Evolutionary conservation across 2,113 vertebrate genomes (phyloP), one percentile per base, ranked within the genome.

Genomic region (Odobenus rosmarus): DNA sequence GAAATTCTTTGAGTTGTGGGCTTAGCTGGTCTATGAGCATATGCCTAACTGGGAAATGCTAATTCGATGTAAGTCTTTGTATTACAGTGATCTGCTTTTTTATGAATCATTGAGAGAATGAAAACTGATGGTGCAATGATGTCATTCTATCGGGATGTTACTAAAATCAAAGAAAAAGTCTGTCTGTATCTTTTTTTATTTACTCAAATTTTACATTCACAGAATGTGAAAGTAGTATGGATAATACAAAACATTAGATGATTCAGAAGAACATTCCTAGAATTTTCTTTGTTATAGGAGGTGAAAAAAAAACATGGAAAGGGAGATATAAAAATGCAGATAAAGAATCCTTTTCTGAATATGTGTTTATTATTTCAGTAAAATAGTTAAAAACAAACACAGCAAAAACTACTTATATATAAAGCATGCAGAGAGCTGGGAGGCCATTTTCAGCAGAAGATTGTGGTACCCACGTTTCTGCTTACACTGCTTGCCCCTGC

Each of bases 11-110:
- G 31, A 24, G 4, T 33, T 90, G 57, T 19, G 28, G 10, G 4
- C 3, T 88, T 93, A 92, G 15, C 18, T 84, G 21, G 12, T 90
- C 11, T 21, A 49, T 21, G 3, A 82, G 14, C 0, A 16, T 31
- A 13, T 62, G 3, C 62, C 53, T 84, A 42, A 2, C 33, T 88
- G 8, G 76, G 28, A 18, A 89, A 67, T 11, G 49, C 49, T 31
- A 95, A 69, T 83, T 89, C 33, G 79, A 24, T 83, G 76, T 88
- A 67, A 95, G 10, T 85, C 55, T 59, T 91, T 91, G 15, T 39
- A 95, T 84, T 88, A 80, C 10, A 76, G 36, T 5, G 3, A 91
- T 76, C 18, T 87, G 1, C 6, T 74, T 72, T 81, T 28, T 15
- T 49, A 7, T 77, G 3, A 95, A 46, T 91, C 23, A 19, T 12